Evolutionary conservation across 2,797 vertebrate genomes (phyloP).

Genomic region (Pseudochirops corinnae): DNA sequence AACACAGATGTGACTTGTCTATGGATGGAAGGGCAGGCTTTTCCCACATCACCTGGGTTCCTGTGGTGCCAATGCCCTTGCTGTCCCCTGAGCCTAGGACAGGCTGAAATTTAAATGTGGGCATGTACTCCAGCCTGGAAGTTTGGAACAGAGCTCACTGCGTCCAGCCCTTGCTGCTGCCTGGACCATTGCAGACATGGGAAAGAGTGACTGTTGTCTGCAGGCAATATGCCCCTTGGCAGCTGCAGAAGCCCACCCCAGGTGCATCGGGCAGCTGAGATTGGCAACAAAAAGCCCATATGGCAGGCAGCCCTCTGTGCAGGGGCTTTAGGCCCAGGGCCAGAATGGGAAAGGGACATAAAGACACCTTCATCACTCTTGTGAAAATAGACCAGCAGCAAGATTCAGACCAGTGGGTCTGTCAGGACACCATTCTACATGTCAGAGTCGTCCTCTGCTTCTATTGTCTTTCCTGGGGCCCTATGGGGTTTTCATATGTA

Average conservation of each 20-base stretch:
- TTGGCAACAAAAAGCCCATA: neutral
- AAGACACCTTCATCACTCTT: neutral
- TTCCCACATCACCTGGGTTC: neutral
- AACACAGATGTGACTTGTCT: neutral
- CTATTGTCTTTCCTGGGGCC: neutral
- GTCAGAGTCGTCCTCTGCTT: neutral
- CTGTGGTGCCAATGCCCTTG: neutral
- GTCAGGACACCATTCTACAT: neutral
- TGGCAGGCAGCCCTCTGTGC: neutral
- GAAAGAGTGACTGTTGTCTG: neutral
- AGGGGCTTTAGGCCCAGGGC: neutral
- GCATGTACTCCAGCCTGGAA: neutral
- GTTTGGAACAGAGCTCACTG: neutral
- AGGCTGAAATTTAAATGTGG: neutral
- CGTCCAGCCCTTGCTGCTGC: neutral
- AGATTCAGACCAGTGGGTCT: neutral
- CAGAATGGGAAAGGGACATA: neutral
- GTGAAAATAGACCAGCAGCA: neutral
- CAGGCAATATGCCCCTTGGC: neutral
- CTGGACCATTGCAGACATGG: neutral
- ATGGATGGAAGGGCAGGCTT: neutral
- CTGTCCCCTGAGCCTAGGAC: neutral
- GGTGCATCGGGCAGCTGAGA: constrained; percentile 29
- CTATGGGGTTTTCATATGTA: neutral
- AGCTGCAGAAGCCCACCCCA: constrained; percentile 1